Evolutionary conservation across 1,140 invertebrate species (phyloP), one percentile per base, ranked within the genome.

Genomic region (Brachionus angularis): DNA sequence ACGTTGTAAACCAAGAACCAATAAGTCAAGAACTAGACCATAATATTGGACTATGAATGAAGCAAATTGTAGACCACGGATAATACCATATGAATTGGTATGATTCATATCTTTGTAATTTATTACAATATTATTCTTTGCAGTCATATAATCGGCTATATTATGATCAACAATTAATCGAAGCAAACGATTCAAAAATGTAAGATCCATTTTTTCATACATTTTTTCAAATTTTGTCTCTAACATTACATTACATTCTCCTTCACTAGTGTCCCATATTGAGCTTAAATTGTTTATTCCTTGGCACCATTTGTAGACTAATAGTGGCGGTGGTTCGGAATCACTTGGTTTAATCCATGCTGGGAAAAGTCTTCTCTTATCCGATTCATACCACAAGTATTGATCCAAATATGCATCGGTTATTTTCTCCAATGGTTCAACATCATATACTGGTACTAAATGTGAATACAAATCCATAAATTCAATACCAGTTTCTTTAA

Each of bases 71-170:
- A 99, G 83, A 33, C 96, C 96, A 50, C 96, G 85, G 73, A 99
- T 98, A 55, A 99, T 97, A 58, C 95, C 95, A 78, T 97, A 98
- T 0, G 85, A 85, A 85, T 99, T 99, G 0, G 93, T 98, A 78
- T 98, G 96, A 81, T 98, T 98, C 96, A 98, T 99, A 77, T 99
- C 96, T 85, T 98, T 98, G 80, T 98, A 99, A 83, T 98, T 98
- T 69, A 99, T 98, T 23, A 97, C 91, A 25, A 99, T 93, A 82
- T 99, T 99, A 81, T 98, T 98, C 79, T 99, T 99, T 5, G 96
- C 94, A 1, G 96, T 98, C 93, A 99, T 98, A 79, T 99, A 99
- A 88, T 99, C 96, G 75, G 96, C 96, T 78, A 99, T 99, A 78
- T 99, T 99, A 82, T 99, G 96, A 84, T 99, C 96, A 2, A 99